Evolutionary conservation across 2,113 vertebrate species (phyloP).

Genomic region (Aegithalos caudatus): DNA sequence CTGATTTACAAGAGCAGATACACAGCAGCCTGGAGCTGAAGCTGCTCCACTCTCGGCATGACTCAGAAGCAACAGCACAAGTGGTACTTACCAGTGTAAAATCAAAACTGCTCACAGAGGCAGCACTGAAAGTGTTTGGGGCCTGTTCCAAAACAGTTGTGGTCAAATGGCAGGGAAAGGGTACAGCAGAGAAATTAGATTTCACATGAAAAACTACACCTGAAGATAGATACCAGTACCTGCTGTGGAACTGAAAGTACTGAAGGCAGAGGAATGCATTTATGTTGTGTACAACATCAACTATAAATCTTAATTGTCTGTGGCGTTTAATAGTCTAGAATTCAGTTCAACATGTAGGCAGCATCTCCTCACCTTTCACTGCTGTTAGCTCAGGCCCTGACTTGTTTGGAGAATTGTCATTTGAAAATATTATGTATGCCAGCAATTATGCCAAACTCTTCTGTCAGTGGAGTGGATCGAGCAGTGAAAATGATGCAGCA

Average conservation of each 20-base stretch:
- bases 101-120: neutral
- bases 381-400: constrained; percentile 18
- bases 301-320: neutral
- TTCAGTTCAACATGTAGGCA: neutral
- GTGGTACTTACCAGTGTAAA: neutral
- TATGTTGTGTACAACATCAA: neutral
- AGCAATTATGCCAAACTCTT: constrained; percentile 22
- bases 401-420: constrained; percentile 42
- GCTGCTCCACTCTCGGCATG: neutral
- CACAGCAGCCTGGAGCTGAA: neutral
- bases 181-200: neutral
- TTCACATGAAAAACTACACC: neutral
- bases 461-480: constrained; percentile 15
- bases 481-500: constrained; percentile 34
- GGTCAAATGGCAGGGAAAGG: neutral
- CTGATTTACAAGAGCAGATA: neutral
- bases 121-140: neutral
- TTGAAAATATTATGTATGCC: constrained; percentile 41
- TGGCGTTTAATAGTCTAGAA: neutral
- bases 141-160: neutral
- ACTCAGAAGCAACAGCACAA: neutral
- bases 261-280: neutral
- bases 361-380: neutral
- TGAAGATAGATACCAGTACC: neutral
- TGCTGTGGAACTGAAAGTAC: neutral